These are phyloP conservation scores for Falco rusticolus DNA, from an alignment of 2,797 vertebrate genomes.

Conservation along the genomic window DNA sequence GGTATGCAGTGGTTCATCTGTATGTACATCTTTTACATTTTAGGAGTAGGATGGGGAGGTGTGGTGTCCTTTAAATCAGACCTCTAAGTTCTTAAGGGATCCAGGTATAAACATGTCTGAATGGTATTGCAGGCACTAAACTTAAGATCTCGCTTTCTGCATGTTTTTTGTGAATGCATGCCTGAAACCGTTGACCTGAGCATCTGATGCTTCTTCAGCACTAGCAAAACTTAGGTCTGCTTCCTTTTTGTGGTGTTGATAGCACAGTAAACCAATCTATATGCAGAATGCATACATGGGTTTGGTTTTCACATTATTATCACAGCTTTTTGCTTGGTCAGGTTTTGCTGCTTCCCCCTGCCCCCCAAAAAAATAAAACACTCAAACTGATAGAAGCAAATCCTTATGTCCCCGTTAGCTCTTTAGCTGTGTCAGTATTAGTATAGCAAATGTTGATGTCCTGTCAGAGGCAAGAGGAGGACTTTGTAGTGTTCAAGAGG, in stretches of 20 bases:
- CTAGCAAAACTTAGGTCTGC: not conserved
- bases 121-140: not conserved
- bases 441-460: not conserved
- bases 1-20: slow-evolving; percentile 74
- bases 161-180: not conserved
- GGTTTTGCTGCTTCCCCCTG: not conserved
- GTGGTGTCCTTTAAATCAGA: not conserved
- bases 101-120: not conserved
- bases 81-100: not conserved
- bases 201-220: not conserved
- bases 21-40: not conserved
- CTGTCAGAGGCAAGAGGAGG: not conserved
- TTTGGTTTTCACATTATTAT: not conserved
- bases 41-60: not conserved
- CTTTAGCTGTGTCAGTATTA: not conserved
- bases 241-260: not conserved
- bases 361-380: not conserved
- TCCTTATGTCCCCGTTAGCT: not conserved
- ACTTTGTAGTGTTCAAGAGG: not conserved
- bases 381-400: not conserved
- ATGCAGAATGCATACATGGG: fast-evolving
- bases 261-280: not conserved
- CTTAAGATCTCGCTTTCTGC: not conserved
- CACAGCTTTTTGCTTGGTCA: not conserved
- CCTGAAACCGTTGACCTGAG: not conserved